Base-by-base conservation (phyloP, 2,113 vertebrate genomes). In the Scopus umbretta region DNA sequence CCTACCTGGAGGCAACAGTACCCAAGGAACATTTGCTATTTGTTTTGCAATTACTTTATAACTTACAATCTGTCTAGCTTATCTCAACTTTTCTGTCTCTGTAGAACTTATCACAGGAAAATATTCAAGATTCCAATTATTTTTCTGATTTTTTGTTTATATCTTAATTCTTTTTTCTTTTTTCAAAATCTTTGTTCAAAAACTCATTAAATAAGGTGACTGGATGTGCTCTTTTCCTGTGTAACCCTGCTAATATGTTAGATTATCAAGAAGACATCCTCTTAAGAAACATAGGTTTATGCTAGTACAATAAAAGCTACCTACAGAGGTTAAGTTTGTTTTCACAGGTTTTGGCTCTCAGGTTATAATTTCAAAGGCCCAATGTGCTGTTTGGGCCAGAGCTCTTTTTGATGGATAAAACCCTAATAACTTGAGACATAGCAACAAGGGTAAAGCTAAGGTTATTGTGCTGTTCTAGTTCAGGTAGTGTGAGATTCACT, bases 321-420 rank as follows among this genome's bases (percentile, higher is more conserved):
- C 20, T 43, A 16, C 17, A 59, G 38, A 84, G 56, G 56, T 81
- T 71, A 86, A 80, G 23, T 74, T 88, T 65, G 9, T 16, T 49
- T 92, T 80, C 50, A 78, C 19, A 43, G 29, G 56, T 67, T 90
- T 92, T 90, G 20, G 34, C 63, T 88, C 71, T 84, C 40, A 84
- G 23, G 55, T 86, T 86, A 79, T 55, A 47, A 75, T 91, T 96
- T 75, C 63, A 78, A 89, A 79, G 26, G 12, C 10, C 25, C 13
- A 17, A 16, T 9, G 32, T 59, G 30, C 19, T 83, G 42, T 53
- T 82, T 40, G 52, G 40, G 50, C 11, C 67, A 59, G n/a, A 80
- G 59, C 7, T 80, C 26, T 47, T 94, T 95, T 63, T 90, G 90
- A 96, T 43, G 34, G 43, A 88, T 67, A 91, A 96, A 92, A 26